Conservation (phyloP, 2,797 vertebrate species). For the Falco cherrug region DNA sequence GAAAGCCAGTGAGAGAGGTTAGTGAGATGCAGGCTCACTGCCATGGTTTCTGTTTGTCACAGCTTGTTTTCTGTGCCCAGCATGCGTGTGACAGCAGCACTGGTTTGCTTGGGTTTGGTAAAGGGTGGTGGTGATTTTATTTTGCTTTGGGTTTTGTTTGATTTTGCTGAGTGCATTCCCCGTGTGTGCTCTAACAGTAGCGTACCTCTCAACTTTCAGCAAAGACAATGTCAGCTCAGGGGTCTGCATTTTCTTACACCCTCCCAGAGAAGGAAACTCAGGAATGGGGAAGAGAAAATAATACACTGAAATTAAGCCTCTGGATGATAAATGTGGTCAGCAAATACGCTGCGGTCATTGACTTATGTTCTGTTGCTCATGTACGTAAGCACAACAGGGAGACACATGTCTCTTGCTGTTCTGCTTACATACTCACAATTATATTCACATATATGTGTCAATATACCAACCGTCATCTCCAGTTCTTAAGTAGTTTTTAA, state of each 20-base stretch:
- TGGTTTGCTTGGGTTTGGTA: slow-evolving; percentile 47
- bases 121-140: not conserved
- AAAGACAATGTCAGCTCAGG: slow-evolving; percentile 5
- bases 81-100: slow-evolving; percentile 74
- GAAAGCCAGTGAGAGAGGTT: slow-evolving; percentile 96
- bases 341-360: not conserved
- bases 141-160: slow-evolving; percentile 33
- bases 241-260: slow-evolving; percentile 1
- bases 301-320: slow-evolving; percentile 8
- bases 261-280: slow-evolving; percentile 17
- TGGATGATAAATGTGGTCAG: not conserved
- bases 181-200: slow-evolving; percentile 52
- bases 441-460: not conserved
- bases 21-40: slow-evolving; percentile 84
- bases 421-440: not conserved
- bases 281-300: not conserved
- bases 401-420: not conserved
- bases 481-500: not conserved
- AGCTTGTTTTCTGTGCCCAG: slow-evolving; percentile 77
- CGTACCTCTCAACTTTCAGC: slow-evolving; percentile 74
- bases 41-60: slow-evolving; percentile 81
- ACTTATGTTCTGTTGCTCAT: not conserved
- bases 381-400: not conserved
- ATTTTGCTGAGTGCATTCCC: slow-evolving; percentile 72
- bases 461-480: not conserved